Percentiles rank a stretch among this genome's conserved stretches.
Evolutionary conservation across 1,140 invertebrate species (phyloP).

Genomic region (Zaprionus kolodkinae): DNA sequence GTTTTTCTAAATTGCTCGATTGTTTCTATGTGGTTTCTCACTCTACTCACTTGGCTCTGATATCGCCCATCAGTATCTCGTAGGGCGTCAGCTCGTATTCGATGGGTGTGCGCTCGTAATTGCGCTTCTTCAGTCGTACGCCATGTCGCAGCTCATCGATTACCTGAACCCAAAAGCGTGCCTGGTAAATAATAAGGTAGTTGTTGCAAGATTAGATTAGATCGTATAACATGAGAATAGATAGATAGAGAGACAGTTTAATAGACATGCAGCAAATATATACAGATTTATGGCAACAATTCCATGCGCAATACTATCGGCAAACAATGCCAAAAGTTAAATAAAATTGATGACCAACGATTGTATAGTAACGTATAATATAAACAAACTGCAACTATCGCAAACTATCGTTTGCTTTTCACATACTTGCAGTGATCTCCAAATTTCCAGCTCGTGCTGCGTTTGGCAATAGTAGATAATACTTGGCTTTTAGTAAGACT

Average conservation of each 20-base stretch:
- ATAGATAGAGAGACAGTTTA: background rate
- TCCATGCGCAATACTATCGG: background rate
- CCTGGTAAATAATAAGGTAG: slow-evolving; percentile 86
- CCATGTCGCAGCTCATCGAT: slow-evolving; percentile 92
- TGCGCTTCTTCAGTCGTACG: slow-evolving; percentile 96
- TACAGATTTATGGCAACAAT: background rate
- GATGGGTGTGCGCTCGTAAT: slow-evolving; percentile 88
- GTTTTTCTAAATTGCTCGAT: slow-evolving; percentile 22
- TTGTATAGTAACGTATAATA: background rate
- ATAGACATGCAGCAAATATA: background rate
- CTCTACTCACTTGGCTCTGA: slow-evolving; percentile 89
- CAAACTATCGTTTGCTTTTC: background rate
- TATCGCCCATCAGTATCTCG: slow-evolving; percentile 98
- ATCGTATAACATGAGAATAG: background rate
- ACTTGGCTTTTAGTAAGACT: slow-evolving; percentile 10
- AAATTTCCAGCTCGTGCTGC: slow-evolving; percentile 89
- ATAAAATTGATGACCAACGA: background rate
- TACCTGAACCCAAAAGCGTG: slow-evolving; percentile 98
- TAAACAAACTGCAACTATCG: background rate
- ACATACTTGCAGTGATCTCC: slow-evolving; percentile 91
- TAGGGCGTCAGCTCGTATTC: slow-evolving; percentile 98
- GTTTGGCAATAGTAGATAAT: slow-evolving; percentile 7
- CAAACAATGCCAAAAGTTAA: background rate
- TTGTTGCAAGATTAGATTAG: background rate
- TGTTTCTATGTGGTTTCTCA: slow-evolving; percentile 20